Evolutionary conservation across 2,888 invertebrate species (phyloP), one percentile per base, ranked within the genome.

Genomic region (Acrocyrtus sp.): DNA sequence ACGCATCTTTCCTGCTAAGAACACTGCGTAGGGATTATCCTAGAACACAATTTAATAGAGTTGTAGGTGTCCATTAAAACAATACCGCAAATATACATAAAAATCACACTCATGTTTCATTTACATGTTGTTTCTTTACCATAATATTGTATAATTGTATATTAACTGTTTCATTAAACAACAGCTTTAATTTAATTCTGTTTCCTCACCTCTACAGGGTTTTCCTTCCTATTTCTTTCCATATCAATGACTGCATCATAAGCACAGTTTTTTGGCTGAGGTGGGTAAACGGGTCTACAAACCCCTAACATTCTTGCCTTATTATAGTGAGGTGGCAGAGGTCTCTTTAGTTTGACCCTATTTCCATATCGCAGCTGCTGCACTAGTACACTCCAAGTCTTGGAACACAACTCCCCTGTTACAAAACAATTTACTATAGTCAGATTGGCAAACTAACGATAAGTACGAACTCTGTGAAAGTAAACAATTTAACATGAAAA

Each of bases 301-400:
- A 92, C 85, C 77, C 88, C 88, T 51, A 91, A 83, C 47, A 91
- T 86, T 78, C 88, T 86, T 19, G 90, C 90, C 77, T 90, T 88
- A 78, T 89, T 88, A 82, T 89, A 92, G 83, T 92, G 91, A 0
- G 91, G 90, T 57, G 88, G 85, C 82, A 87, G 88, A 0, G 94
- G 94, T 77, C 86, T 89, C 83, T 92, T 90, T 47, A 94, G 88
- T 82, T 94, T 93, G 60, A 93, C 91, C 85, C 92, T 92, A 2
- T 90, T 90, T 22, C 90, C 87, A 83, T 88, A 91, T 79, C 93
- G 83, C 2, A 82, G 73, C 22, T 82, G 78, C 34, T 84, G 72
- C 1, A 47, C 43, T 10, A 65, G 8, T 67, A 82, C 82, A 45
- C 79, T 82, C 61, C 83, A 82, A 0, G 27, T 48, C 19, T 41